Conservation (phyloP, 2,888 invertebrate genomes). For the Lasioglossum pauxillum region DNA sequence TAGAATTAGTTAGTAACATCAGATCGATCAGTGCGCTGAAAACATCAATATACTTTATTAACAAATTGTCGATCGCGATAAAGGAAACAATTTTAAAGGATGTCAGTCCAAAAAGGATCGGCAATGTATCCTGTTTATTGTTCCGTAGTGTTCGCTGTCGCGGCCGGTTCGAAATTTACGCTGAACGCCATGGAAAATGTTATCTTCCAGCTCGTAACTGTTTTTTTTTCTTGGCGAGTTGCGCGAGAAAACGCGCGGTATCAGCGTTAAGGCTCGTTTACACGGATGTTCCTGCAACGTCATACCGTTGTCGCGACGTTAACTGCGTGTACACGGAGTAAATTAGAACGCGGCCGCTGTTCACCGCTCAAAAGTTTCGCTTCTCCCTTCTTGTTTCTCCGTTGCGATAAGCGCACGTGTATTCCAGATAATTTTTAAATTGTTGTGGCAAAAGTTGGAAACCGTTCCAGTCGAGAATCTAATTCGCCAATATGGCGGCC, state of each 20-base stretch:
- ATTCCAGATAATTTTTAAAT: slow-evolving; percentile 1
- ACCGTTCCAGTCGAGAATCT: not conserved
- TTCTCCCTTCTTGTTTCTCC: not conserved
- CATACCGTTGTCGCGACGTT: slow-evolving; percentile 29
- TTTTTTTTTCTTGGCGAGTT: not conserved
- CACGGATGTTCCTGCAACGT: slow-evolving; percentile 28
- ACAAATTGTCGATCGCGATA: no score
- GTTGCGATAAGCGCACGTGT: not conserved
- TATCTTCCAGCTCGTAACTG: slow-evolving; percentile 2
- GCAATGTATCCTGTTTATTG: not conserved
- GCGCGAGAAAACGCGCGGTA: slow-evolving; percentile 22
- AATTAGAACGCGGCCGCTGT: slow-evolving; percentile 30
- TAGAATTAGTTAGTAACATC: no score
- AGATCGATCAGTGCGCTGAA: no score
- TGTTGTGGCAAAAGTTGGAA: slow-evolving; percentile 1
- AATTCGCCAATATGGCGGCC: not conserved
- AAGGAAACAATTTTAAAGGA: not conserved
- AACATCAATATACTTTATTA: no score
- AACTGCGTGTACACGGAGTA: slow-evolving; percentile 42
- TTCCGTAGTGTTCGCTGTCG: not conserved
- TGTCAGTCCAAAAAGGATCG: not conserved
- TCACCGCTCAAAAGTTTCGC: not conserved
- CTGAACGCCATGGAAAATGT: not conserved
- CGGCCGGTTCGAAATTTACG: not conserved
- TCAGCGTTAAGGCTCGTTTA: slow-evolving; percentile 49